Evolutionary conservation across 2,888 invertebrate genomes (phyloP).

Genomic region (Eupeodes luniger): DNA sequence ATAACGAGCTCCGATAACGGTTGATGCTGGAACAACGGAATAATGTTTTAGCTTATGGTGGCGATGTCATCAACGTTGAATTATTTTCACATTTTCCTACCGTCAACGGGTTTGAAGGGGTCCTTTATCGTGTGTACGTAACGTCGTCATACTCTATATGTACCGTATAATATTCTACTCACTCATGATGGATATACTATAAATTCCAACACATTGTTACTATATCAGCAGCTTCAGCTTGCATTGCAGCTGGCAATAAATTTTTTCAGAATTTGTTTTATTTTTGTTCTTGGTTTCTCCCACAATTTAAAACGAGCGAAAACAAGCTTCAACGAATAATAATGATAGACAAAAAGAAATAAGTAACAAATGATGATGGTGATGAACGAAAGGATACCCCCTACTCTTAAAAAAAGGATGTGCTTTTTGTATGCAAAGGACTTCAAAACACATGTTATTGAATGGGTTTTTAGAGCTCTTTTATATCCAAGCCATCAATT

Average conservation of each 20-base stretch:
- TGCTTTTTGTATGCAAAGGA: background rate
- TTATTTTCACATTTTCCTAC: slow-evolving; percentile 67
- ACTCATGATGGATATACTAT: slow-evolving; percentile 40
- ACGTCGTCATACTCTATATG: background rate
- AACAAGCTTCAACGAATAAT: slow-evolving; percentile 53
- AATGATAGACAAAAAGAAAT: slow-evolving; percentile 30
- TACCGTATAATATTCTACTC: slow-evolving; percentile 11
- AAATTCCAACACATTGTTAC: slow-evolving; percentile 23
- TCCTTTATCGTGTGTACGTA: background rate
- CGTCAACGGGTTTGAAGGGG: background rate
- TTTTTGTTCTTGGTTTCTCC: slow-evolving; percentile 1
- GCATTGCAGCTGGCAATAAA: slow-evolving; percentile 68
- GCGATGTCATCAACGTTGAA: slow-evolving; percentile 71
- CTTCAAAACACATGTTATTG: slow-evolving; percentile 10
- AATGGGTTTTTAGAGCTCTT: background rate
- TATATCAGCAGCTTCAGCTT: slow-evolving; percentile 59
- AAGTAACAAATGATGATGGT: slow-evolving; percentile 71
- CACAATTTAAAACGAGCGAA: slow-evolving; percentile 32
- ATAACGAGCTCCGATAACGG: slow-evolving; percentile 55
- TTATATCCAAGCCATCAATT: background rate
- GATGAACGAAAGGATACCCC: slow-evolving; percentile 47
- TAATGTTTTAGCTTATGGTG: slow-evolving; percentile 66
- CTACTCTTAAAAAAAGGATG: background rate
- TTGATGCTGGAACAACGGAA: slow-evolving; percentile 49
- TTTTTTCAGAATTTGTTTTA: slow-evolving; percentile 45